These are phyloP conservation scores for Alectura lathami DNA, from an alignment of 2,113 vertebrate genomes.

Conservation along the genomic window DNA sequence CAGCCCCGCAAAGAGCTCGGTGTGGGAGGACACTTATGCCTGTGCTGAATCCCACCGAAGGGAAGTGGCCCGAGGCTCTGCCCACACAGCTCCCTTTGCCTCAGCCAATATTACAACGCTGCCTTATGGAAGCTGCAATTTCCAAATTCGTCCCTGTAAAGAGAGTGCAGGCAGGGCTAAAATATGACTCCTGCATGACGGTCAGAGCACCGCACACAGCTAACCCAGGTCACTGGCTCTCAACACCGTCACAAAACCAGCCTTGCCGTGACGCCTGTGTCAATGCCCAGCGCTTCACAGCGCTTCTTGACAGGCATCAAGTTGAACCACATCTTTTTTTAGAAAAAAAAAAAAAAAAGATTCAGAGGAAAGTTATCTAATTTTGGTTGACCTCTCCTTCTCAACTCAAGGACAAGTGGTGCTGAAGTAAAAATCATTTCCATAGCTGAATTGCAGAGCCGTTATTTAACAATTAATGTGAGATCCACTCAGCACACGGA, in stretches of 20 bases:
- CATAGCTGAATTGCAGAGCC: conserved; percentile 27
- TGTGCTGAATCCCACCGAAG: background rate
- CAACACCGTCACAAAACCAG: background rate
- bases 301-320: background rate
- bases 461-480: conserved; percentile 44
- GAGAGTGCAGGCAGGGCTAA: background rate
- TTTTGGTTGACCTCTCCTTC: background rate
- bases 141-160: background rate
- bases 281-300: background rate
- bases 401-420: conserved; percentile 10
- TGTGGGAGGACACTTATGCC: conserved; percentile 20
- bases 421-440: conserved; percentile 21
- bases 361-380: conserved; percentile 3
- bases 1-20: background rate
- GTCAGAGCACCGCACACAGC: background rate
- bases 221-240: background rate
- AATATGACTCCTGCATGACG: background rate
- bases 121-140: background rate
- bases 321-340: background rate
- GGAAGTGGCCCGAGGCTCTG: background rate
- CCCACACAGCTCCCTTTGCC: conserved; percentile 9
- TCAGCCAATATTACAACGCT: background rate
- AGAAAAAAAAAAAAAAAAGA: background rate
- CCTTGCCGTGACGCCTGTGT: background rate
- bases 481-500: background rate